Conservation (phyloP, 2,888 invertebrate genomes). For the Mesopsocus fuscifrons region DNA sequence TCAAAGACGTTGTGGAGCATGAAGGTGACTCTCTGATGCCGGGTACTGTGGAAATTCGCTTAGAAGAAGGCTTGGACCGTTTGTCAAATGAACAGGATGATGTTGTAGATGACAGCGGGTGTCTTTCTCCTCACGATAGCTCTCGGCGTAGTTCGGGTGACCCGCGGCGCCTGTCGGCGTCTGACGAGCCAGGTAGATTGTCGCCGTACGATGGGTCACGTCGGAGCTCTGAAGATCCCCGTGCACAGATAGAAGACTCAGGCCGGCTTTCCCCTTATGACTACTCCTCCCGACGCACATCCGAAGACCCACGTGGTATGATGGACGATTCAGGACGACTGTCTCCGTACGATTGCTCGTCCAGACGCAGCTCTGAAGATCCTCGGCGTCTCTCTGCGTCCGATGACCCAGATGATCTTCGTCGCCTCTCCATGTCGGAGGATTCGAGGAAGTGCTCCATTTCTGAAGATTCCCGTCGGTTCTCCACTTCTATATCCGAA, state of each 20-base stretch:
- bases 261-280: slow-evolving; percentile 7
- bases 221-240: slow-evolving; percentile 1
- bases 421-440: slow-evolving; percentile 4
- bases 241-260: neutral
- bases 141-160: neutral
- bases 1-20: slow-evolving; percentile 6
- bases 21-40: neutral
- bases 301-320: neutral
- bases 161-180: neutral
- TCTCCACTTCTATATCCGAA: slow-evolving; percentile 5
- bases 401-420: slow-evolving; percentile 2
- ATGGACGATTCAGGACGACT: slow-evolving; percentile 4
- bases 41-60: neutral
- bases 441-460: slow-evolving; percentile 7
- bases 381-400: slow-evolving; percentile 5
- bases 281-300: neutral
- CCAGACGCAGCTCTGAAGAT: slow-evolving; percentile 7
- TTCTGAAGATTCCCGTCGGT: slow-evolving; percentile 2
- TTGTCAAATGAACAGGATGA: neutral
- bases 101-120: neutral
- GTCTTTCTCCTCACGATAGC: no score
- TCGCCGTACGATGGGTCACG: slow-evolving; percentile 2
- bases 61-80: neutral
- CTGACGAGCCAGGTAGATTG: slow-evolving; percentile 2
- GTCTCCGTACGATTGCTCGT: slow-evolving; percentile 5